These are phyloP conservation scores for Coelinius sp. DNA, from an alignment of 2,888 invertebrate species.

Conservation along the genomic window DNA sequence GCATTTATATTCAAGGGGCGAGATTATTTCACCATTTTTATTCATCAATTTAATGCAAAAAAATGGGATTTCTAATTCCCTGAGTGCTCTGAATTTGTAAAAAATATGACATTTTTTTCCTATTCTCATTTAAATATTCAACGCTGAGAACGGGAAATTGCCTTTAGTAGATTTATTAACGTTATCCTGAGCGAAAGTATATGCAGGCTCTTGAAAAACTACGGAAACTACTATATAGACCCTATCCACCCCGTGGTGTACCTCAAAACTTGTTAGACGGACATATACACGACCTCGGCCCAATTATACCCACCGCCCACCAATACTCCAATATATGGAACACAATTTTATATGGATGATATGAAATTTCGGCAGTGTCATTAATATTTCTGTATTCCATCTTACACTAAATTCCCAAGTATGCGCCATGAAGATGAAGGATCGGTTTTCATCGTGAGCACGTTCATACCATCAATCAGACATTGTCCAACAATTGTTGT, in stretches of 20 bases:
- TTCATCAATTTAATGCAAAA: background rate
- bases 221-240: background rate
- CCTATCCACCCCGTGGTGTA: background rate
- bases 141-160: background rate
- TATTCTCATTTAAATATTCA: background rate
- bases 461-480: background rate
- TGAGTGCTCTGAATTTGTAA: too few relatives aligned
- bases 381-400: background rate
- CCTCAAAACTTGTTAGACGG: slow-evolving; percentile 8
- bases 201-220: background rate
- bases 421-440: background rate
- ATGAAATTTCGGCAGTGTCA: slow-evolving; percentile 1
- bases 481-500: too few relatives aligned
- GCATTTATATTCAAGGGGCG: background rate
- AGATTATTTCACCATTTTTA: background rate
- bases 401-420: background rate
- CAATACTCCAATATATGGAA: background rate
- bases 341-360: slow-evolving; percentile 14
- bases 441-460: background rate
- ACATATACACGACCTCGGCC: slow-evolving; percentile 25
- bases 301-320: background rate
- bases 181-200: background rate
- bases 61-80: background rate
- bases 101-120: background rate
- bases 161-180: slow-evolving; percentile 3